A percentile compares a stretch with the other conserved stretches of the same genome.
Evolutionary conservation across 2,888 invertebrate genomes (phyloP).

Genomic region (Spatulosminthurus flaviceps): DNA sequence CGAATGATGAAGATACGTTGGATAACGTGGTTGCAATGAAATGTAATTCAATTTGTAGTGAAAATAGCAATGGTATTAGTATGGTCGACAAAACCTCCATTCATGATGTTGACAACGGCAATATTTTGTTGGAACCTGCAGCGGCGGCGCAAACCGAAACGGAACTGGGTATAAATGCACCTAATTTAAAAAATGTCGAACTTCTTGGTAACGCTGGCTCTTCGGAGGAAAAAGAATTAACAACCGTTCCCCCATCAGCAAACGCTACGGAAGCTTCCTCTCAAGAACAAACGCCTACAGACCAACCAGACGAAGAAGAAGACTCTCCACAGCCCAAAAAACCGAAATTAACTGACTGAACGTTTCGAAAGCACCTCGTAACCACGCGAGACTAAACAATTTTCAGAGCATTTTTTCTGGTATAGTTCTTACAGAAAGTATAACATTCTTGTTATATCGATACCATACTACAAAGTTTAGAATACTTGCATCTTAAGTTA

Average conservation of each 20-base stretch:
- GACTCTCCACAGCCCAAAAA: constrained; percentile 57
- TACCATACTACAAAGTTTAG: background rate
- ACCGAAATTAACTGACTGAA: constrained; percentile 53
- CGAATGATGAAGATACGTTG: constrained; percentile 47
- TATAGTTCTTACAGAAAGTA: background rate
- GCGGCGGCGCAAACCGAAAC: background rate
- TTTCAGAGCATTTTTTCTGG: constrained; percentile 22
- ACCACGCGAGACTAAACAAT: background rate
- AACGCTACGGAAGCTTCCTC: background rate
- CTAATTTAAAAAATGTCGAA: constrained; percentile 19
- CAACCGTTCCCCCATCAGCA: constrained; percentile 5
- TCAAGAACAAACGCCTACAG: constrained; percentile 5
- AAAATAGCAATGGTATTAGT: constrained; percentile 26
- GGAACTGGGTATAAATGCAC: background rate
- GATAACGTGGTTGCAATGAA: constrained; percentile 44
- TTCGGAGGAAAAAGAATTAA: constrained; percentile 23
- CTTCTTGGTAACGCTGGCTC: constrained; percentile 18
- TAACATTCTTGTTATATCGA: background rate
- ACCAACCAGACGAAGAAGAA: constrained; percentile 48
- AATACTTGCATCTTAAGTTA: background rate
- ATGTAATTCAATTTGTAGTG: constrained; percentile 32
- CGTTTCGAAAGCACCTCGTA: constrained; percentile 28
- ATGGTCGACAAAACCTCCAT: constrained; percentile 11
- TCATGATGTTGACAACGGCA: background rate
- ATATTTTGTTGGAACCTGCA: constrained; percentile 9